Conservation (phyloP, 2,888 invertebrate genomes). For the Torymus texanus region DNA sequence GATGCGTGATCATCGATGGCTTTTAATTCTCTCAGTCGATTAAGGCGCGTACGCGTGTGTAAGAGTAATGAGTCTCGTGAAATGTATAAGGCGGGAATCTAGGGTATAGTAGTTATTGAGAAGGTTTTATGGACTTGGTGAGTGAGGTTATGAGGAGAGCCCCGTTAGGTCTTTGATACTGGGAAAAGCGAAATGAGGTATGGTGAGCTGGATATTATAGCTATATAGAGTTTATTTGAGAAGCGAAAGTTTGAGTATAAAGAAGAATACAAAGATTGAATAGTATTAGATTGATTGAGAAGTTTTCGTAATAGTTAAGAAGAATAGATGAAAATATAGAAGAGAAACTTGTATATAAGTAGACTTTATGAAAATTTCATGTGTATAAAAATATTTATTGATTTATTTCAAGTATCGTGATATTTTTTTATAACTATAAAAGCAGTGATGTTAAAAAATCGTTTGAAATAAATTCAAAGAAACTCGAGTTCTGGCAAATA, state of each 20-base stretch:
- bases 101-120: not conserved
- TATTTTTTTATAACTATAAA: too few relatives aligned
- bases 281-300: constrained; percentile 14
- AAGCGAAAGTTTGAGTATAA: constrained; percentile 2
- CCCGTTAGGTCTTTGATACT: constrained; percentile 32
- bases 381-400: too few relatives aligned
- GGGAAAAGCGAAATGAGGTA: constrained; percentile 6
- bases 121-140: constrained; percentile 8
- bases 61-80: not conserved
- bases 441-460: too few relatives aligned
- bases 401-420: too few relatives aligned
- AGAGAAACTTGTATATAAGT: too few relatives aligned
- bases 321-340: too few relatives aligned
- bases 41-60: not conserved
- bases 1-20: constrained; percentile 1
- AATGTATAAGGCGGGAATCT: not conserved
- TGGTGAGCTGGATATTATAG: not conserved
- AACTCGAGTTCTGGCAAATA: too few relatives aligned
- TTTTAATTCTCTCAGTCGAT: constrained; percentile 35
- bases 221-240: not conserved
- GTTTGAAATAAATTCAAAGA: too few relatives aligned
- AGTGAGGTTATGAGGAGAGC: constrained; percentile 1
- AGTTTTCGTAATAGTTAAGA: not conserved
- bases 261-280: constrained; percentile 3
- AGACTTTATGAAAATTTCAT: too few relatives aligned